phyloP scores from a whole-genome alignment of 2,888 invertebrate genomes.

The Pristionchus fissidentatus region DNA sequence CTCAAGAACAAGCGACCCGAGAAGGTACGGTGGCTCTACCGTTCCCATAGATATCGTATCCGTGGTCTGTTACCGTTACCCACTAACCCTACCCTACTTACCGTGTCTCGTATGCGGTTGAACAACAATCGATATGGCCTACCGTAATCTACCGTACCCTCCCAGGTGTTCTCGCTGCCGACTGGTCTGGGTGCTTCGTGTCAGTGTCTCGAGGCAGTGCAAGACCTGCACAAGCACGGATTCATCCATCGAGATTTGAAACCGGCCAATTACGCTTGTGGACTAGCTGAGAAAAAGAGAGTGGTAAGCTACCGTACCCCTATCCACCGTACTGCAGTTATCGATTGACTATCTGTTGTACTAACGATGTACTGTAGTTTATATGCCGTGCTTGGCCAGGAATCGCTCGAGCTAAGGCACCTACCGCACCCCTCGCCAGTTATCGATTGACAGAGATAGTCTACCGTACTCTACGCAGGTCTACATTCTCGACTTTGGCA shows the following conservation, averaged over 20 bases:
- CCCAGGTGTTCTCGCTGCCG: constrained; percentile 57
- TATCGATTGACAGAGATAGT: too few species aligned
- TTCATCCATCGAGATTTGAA: constrained; percentile 71
- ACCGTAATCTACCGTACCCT: not conserved
- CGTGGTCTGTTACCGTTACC: not conserved
- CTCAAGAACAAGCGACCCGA: constrained; percentile 59
- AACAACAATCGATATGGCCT: too few species aligned
- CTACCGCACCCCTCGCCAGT: not conserved
- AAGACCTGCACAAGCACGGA: constrained; percentile 69
- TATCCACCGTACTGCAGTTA: not conserved
- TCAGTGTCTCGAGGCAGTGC: constrained; percentile 71
- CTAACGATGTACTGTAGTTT: too few species aligned
- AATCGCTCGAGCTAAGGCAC: not conserved
- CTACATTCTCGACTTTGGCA: constrained; percentile 72
- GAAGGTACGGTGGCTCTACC: constrained; percentile 48
- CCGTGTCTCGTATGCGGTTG: not conserved
- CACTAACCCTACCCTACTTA: not conserved
- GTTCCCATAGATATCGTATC: not conserved
- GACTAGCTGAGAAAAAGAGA: constrained; percentile 52
- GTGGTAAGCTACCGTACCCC: not conserved
- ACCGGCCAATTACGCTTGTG: constrained; percentile 68
- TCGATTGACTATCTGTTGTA: too few species aligned
- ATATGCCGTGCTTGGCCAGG: too few species aligned
- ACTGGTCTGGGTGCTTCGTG: constrained; percentile 63
- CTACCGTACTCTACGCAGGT: constrained; percentile 48